Base-by-base conservation (phyloP, 2,797 vertebrate species). In the Numenius phaeopus region DNA sequence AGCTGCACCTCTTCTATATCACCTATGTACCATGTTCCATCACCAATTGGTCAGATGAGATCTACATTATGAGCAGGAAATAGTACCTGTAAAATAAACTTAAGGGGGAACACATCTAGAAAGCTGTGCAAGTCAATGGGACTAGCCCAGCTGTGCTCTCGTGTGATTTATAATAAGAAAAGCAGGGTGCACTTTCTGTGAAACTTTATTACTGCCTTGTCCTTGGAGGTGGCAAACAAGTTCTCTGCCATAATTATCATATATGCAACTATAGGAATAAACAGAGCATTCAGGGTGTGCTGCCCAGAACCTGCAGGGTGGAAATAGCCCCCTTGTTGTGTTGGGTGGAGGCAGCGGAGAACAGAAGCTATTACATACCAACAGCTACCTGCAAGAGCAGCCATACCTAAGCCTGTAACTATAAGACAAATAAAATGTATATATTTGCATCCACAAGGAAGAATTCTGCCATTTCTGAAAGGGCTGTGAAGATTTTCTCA, bases 381-480 rank as follows among this genome's bases (percentile, higher is more conserved):
- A 73, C 39, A 83, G 69, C n/a, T 37, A 89, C 5, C 34, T 87
- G 61, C 46, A 92, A 82, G 37, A 75, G 24, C 47, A 65, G 50
- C 50, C 42, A 23, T 70, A 86, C 80, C 88, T 79, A 82, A 85
- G 86, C 22, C 83, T 82, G 66, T 81, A 93, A 83, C 84, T 73
- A 87, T 90, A 79, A 88, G 69, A 94, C 49, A 83, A 52, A 85
- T 66, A 91, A 96, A 85, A 55, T 49, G 26, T 72, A n/a, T 23
- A 22, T n/a, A 79, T 78, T 61, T 88, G 61, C 76, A 90, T 79
- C 66, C 86, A 67, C 50, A 70, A 89, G 47, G 52, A 94, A 86
- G 58, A 92, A 87, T 84, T 84, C 87, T 91, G 81, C 49, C 82
- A 24, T 47, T 88, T 90, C 72, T 86, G 52, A 93, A 97, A 89